Conservation (phyloP, 1,140 invertebrate species). For the Sycophaga agraensis region DNA sequence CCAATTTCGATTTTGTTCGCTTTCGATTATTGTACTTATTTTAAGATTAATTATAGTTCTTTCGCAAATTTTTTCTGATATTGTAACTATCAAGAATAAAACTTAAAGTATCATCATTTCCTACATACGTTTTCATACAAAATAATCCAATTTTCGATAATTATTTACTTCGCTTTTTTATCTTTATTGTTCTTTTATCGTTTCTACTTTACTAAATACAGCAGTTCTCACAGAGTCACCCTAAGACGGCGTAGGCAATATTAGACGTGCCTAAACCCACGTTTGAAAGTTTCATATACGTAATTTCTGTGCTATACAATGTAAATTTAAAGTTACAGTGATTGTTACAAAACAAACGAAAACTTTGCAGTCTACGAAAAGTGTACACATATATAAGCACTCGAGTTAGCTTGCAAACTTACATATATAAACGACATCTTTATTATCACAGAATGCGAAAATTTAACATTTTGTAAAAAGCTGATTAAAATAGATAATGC, state of each 20-base stretch:
- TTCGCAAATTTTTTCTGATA: too few species aligned
- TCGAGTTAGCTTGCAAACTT: not conserved
- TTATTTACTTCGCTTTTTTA: not conserved
- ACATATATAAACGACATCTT: conserved; percentile 1
- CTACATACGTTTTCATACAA: conserved; percentile 1
- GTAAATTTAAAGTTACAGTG: not conserved
- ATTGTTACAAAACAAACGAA: not conserved
- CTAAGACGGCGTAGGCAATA: not conserved
- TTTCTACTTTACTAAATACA: not conserved
- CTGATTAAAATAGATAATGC: not conserved
- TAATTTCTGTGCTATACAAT: not conserved
- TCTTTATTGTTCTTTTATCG: not conserved
- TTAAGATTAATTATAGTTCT: too few species aligned
- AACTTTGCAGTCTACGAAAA: not conserved
- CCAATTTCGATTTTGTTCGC: not conserved
- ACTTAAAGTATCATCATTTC: not conserved
- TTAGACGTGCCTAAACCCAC: too few species aligned
- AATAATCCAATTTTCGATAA: not conserved
- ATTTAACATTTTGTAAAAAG: conserved; percentile 11
- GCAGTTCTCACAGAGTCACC: not conserved
- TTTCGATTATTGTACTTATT: too few species aligned
- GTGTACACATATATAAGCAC: not conserved
- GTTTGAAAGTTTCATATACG: not conserved
- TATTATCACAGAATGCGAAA: conserved; percentile 21
- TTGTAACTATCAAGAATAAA: not conserved